Evolutionary conservation across 2,113 vertebrate genomes (phyloP), one percentile per base, ranked within the genome.

Genomic region (Campylorhamphus procurvoides): DNA sequence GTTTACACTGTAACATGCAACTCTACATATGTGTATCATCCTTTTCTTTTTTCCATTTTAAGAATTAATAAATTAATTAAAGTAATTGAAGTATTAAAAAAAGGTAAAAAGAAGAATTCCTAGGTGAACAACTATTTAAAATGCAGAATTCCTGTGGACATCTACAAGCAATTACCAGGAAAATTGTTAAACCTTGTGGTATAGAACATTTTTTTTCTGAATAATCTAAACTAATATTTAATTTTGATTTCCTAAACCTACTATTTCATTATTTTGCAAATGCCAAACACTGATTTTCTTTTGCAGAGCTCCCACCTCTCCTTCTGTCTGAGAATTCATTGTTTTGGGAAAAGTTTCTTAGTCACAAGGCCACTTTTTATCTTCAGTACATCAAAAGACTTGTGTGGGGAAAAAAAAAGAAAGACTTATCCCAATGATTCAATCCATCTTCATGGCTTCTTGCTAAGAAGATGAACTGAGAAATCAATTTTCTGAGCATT

Each of bases 401-500:
- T 58, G 58, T 4, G 8, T 89, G 25, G 5, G 58, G 25, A 46
- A 75, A 87, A 47, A 53, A 91, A 47, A 47, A 47, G 23, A 9
- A 46, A 44, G 17, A 81, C 9, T 58, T 85, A 44, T 69, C 59
- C 25, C 25, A 73, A 19, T 16, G n/a, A 53, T 87, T 94, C 62
- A 60, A 73, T 91, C 31, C n/a, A 76, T 90, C 84, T 90, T 80
- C 58, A 19, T 60, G 46, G 46, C n/a, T 94, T 89, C 53, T 66
- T 91, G 33, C 53, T 44, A 69, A 33, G 72, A 95, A 81, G 66
- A 91, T 72, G 69, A 91, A 84, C 53, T 46, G 40, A 87, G 40
- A 90, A 95, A 96, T 94, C 71, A 85, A 37, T 96, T 91, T 92
- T 37, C 84, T 77, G 76, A 19, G 23, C 55, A 74, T 67, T 56